Conservation (phyloP, 2,888 invertebrate species). For the Phengaris arion region DNA sequence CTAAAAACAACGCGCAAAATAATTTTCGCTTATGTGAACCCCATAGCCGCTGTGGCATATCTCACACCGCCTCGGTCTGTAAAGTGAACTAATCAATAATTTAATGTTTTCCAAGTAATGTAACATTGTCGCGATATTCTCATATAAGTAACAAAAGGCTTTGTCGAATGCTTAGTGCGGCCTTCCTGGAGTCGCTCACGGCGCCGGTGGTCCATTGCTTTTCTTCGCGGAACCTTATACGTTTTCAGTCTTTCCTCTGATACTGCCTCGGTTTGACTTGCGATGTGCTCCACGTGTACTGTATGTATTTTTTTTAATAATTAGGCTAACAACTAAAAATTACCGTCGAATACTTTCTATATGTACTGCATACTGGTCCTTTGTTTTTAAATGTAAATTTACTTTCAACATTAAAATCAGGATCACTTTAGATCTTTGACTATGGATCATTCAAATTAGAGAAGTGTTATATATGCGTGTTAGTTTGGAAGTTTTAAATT, state of each 20-base stretch:
- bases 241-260: constrained; percentile 48
- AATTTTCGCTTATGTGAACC: too few relatives aligned
- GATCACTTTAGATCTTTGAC: neutral
- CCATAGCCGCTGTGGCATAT: neutral
- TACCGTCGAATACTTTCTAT: too few relatives aligned
- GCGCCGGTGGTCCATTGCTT: constrained; percentile 50
- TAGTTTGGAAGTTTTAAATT: too few relatives aligned
- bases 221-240: constrained; percentile 51
- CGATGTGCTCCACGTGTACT: constrained; percentile 29
- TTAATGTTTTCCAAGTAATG: constrained; percentile 60
- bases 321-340: too few relatives aligned
- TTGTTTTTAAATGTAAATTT: too few relatives aligned
- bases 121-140: constrained; percentile 49
- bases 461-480: too few relatives aligned
- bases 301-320: constrained; percentile 30
- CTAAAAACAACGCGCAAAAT: too few relatives aligned
- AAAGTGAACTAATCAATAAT: constrained; percentile 32
- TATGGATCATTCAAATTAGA: too few relatives aligned
- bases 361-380: too few relatives aligned
- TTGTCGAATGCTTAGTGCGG: constrained; percentile 66
- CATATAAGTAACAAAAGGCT: constrained; percentile 56
- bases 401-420: too few relatives aligned
- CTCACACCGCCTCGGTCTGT: neutral
- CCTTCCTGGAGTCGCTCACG: constrained; percentile 59
- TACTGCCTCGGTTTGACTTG: constrained; percentile 41